Evolutionary conservation across 2,113 vertebrate species (phyloP).

Genomic region (Onychorhynchus coronatus): DNA sequence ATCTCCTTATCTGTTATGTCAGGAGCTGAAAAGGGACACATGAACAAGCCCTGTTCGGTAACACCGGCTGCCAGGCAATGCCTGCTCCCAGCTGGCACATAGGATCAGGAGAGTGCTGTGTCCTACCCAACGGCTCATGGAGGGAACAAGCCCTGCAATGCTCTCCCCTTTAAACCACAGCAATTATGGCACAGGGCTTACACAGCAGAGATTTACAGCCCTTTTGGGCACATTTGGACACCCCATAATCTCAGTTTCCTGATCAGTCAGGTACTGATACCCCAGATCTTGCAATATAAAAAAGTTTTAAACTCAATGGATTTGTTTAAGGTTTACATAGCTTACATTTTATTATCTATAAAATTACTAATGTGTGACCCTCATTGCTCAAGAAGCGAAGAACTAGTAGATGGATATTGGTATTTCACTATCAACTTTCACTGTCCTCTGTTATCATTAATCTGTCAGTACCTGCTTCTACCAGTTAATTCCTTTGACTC

Average conservation of each 20-base stretch:
- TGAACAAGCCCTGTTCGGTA: not conserved
- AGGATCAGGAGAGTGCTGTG: not conserved
- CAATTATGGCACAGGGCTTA: not conserved
- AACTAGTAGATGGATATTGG: conserved; percentile 2
- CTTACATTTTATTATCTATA: not conserved
- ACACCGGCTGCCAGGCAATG: not conserved
- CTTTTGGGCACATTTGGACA: not conserved
- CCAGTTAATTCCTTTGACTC: conserved; percentile 56
- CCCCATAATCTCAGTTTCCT: not conserved
- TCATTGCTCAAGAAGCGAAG: not conserved
- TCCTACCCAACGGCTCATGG: not conserved
- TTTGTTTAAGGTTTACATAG: not conserved
- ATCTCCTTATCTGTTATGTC: not conserved
- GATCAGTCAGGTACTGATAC: not conserved
- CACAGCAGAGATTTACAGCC: not conserved
- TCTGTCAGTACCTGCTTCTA: conserved; percentile 57
- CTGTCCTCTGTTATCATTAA: conserved; percentile 50
- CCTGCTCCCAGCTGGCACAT: not conserved
- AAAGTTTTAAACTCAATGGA: not conserved
- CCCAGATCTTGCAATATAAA: not conserved
- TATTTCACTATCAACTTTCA: conserved; percentile 48
- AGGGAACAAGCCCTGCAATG: not conserved
- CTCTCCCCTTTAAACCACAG: not conserved
- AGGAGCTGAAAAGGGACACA: not conserved
- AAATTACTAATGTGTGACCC: not conserved